Evolutionary conservation across 2,888 invertebrate species (phyloP), one percentile per base, ranked within the genome.

Genomic region (Diabrotica balteata): DNA sequence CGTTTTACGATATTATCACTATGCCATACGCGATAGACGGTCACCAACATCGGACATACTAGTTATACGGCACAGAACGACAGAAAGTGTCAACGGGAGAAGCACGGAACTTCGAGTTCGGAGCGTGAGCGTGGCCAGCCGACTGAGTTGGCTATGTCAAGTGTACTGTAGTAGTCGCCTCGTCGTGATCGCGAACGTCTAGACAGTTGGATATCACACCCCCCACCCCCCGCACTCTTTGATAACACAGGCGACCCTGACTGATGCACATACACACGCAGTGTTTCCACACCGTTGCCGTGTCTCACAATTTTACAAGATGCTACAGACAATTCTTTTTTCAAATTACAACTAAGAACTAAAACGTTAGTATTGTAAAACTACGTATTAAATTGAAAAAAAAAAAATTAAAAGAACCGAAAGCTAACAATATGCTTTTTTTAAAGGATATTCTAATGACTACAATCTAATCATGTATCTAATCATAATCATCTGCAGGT

Each of bases 161-260:
- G 80, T 80, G 80, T 77, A 76, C 55, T 44, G 58, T 46, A 50
- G 66, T 9, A 52, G 66, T 55, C 59, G 66, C 66, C 66, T 50
- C 54, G 32, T 59, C 59, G 54, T 54, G 64, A 64, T 64, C 76
- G 77, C 75, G 78, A 76, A 75, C 76, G 80, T 80, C 80, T 80
- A 80, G 80, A 80, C 80, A 78, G 79, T 79, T 72, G 78, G 77
- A 77, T 78, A 76, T 77, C 76, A 76, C 75, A 72, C 73, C 72
- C 72, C 73, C 72, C 73, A 11, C 55, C 8, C 55, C 43, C 55
- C 55, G 55, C 55, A 57, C 76, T 75, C 75, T 77, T 76, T 78
- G 79, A 78, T 79, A 79, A 79, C 79, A 79, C 77, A 69, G 77
- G 75, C 78, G 80, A 77, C 79, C 79, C 80, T 80, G 80, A 80